phyloP scores from a whole-genome alignment of 1,140 invertebrate species.

The Trichonephila clavata region DNA sequence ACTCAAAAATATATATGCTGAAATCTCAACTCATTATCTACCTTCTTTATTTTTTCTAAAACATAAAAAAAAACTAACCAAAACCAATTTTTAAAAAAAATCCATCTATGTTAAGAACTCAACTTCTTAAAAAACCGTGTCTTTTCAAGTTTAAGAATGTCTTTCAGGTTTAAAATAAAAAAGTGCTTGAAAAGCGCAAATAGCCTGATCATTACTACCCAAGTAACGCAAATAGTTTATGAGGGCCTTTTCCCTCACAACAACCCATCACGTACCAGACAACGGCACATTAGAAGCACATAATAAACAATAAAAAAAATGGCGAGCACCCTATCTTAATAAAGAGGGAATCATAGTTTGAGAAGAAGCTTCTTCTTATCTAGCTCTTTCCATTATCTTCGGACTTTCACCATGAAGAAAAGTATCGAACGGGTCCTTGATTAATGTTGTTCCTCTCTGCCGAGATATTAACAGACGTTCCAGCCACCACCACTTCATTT shows the following conservation, averaged over 20 bases:
- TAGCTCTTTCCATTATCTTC: constrained; percentile 57
- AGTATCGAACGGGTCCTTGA: constrained; percentile 63
- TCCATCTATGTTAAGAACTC: too few relatives aligned
- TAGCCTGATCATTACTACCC: constrained; percentile 15
- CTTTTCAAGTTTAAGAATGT: neutral
- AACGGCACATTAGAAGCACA: constrained; percentile 26
- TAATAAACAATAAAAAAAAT: constrained; percentile 4
- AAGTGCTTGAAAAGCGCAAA: neutral
- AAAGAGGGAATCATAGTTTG: constrained; percentile 68
- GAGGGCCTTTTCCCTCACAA: neutral
- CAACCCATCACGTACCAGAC: neutral
- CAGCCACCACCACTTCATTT: constrained; percentile 54
- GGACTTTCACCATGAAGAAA: constrained; percentile 56
- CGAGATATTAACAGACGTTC: constrained; percentile 65
- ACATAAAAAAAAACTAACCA: too few relatives aligned
- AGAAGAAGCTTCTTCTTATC: constrained; percentile 54
- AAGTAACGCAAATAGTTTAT: constrained; percentile 37
- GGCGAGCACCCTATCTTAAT: constrained; percentile 46
- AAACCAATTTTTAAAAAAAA: too few relatives aligned
- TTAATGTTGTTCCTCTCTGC: constrained; percentile 58
- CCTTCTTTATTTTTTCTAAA: too few relatives aligned
- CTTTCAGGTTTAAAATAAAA: neutral
- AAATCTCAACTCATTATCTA: too few relatives aligned
- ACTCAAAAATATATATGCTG: too few relatives aligned
- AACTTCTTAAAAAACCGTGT: too few relatives aligned